A percentile compares a stretch with the other conserved stretches of the same genome.
phyloP scores from a whole-genome alignment of 2,113 vertebrate species.

The Corythornis cristatus region DNA sequence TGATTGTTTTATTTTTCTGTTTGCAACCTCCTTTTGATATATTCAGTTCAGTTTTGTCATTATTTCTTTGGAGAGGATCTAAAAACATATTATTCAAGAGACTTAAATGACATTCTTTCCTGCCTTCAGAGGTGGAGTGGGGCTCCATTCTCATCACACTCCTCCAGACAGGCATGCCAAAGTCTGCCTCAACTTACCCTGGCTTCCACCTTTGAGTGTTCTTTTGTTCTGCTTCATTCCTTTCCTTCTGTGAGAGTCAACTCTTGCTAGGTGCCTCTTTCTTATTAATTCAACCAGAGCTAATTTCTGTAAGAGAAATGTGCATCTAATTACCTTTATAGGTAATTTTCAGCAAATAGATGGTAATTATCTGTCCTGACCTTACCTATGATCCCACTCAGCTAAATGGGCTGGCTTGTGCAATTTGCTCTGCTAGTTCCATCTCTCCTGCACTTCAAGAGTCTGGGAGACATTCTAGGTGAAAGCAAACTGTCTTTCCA shows the following conservation, averaged over 20 bases:
- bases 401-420: not conserved
- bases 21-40: not conserved
- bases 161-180: not conserved
- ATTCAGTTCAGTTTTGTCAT: not conserved
- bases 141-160: not conserved
- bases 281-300: not conserved
- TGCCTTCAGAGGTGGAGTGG: not conserved
- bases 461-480: not conserved
- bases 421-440: not conserved
- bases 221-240: not conserved
- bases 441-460: not conserved
- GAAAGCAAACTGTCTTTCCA: not conserved
- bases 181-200: not conserved
- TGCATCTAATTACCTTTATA: not conserved
- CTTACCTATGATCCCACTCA: constrained; percentile 3
- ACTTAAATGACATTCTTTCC: not conserved
- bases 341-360: constrained; percentile 7
- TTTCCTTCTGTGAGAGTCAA: not conserved
- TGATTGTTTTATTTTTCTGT: not conserved
- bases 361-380: constrained; percentile 7
- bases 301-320: constrained; percentile 9
- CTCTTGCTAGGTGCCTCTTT: not conserved
- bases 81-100: not conserved
- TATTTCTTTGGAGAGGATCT: not conserved
- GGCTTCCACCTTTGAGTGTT: not conserved